Evolutionary conservation across 2,888 invertebrate genomes (phyloP).

Genomic region (Nephrotoma appendiculata): DNA sequence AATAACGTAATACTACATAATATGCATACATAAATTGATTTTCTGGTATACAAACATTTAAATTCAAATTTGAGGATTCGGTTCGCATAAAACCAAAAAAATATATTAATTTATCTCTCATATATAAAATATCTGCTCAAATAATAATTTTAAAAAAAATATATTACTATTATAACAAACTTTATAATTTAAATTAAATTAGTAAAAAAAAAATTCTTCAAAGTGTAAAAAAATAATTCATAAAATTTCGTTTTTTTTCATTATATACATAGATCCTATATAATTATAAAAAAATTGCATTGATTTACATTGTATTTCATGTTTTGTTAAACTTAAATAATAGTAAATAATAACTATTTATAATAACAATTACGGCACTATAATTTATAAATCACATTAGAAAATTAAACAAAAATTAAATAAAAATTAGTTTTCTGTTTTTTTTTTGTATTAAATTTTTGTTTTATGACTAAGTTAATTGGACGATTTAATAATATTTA

Average conservation of each 20-base stretch:
- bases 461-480: background rate
- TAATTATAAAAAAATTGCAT: background rate
- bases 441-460: background rate
- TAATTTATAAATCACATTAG: constrained; percentile 1
- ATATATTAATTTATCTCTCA: background rate
- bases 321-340: background rate
- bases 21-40: background rate
- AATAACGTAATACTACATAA: background rate
- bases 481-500: background rate
- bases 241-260: background rate
- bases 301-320: background rate
- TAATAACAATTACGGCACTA: constrained; percentile 3
- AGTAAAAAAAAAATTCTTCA: background rate
- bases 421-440: background rate
- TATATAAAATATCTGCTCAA: background rate
- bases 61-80: background rate
- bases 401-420: background rate
- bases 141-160: background rate
- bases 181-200: background rate
- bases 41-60: background rate
- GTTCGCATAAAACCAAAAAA: background rate
- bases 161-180: background rate
- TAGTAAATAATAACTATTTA: background rate
- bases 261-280: background rate
- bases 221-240: background rate